Conservation (phyloP, 1,140 invertebrate genomes). For the Drosophila pectinifera region DNA sequence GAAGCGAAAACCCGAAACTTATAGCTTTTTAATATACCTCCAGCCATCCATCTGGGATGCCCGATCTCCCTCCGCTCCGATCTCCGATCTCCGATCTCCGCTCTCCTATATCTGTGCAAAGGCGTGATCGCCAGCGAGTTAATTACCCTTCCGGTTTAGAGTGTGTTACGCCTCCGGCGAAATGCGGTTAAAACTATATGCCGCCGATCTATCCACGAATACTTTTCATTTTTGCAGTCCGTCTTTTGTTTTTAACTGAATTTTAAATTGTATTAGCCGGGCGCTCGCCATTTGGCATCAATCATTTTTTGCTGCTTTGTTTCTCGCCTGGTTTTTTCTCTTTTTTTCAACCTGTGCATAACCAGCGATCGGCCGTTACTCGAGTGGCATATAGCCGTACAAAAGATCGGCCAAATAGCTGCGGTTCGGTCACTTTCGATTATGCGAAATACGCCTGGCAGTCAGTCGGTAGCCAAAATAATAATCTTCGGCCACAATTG, state of each 20-base stretch:
- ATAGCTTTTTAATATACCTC: slow-evolving; percentile 79
- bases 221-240: slow-evolving; percentile 57
- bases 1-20: slow-evolving; percentile 60
- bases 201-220: slow-evolving; percentile 57
- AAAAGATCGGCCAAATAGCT: slow-evolving; percentile 75
- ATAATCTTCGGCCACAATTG: slow-evolving; percentile 77
- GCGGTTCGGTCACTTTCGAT: slow-evolving; percentile 84
- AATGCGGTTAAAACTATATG: slow-evolving; percentile 79
- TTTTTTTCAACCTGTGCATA: slow-evolving; percentile 66
- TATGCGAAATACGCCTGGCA: slow-evolving; percentile 78
- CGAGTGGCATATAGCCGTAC: slow-evolving; percentile 38
- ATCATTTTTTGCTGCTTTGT: slow-evolving; percentile 67
- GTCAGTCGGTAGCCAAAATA: slow-evolving; percentile 76
- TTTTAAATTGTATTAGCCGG: slow-evolving; percentile 78
- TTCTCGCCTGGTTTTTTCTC: slow-evolving; percentile 20
- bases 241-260: slow-evolving; percentile 74
- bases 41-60: slow-evolving; percentile 36
- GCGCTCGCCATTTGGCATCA: slow-evolving; percentile 70
- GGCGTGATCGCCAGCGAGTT: slow-evolving; percentile 84
- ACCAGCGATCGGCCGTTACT: slow-evolving; percentile 59
- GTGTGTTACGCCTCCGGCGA: slow-evolving; percentile 83
- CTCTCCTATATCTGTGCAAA: slow-evolving; percentile 81
- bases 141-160: slow-evolving; percentile 85
- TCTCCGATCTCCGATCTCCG: slow-evolving; percentile 20
- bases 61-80: too few species aligned